phyloP scores from a whole-genome alignment of 1,140 invertebrate species.

The Panagrolaimus sp. region DNA sequence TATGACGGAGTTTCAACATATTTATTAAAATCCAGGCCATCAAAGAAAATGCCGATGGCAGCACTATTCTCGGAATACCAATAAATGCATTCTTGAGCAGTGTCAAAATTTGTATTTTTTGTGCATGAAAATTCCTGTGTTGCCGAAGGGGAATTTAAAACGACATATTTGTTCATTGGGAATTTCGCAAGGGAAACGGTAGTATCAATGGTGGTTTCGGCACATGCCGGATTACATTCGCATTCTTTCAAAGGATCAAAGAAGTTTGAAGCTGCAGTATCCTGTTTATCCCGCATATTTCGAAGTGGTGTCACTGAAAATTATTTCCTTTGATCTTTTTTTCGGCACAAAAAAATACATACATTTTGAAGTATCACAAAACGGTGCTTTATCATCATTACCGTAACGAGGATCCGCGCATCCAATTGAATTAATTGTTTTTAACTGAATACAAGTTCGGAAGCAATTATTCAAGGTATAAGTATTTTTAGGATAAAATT shows the following conservation, averaged over 20 bases:
- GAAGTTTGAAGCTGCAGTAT: not conserved
- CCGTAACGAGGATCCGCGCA: slow-evolving; percentile 11
- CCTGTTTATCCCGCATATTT: not conserved
- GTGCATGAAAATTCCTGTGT: not conserved
- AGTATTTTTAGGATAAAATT: not conserved
- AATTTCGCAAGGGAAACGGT: not conserved
- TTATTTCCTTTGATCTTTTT: not conserved
- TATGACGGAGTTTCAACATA: not conserved
- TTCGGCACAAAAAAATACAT: not conserved
- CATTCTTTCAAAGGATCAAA: not conserved
- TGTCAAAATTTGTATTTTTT: not conserved
- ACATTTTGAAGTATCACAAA: not conserved
- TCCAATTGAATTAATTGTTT: not conserved
- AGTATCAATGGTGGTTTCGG: not conserved
- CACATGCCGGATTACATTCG: not conserved
- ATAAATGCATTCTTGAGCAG: not conserved
- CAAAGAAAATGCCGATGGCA: not conserved
- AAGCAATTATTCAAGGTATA: not conserved
- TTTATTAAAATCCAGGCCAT: not conserved
- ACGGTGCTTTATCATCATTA: not conserved
- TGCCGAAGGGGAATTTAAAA: not conserved
- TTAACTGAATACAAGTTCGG: not conserved
- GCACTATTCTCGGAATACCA: slow-evolving; percentile 3
- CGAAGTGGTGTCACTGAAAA: not conserved
- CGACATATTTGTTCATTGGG: not conserved